Conservation (phyloP, 2,888 invertebrate genomes). For the Pseudoips prasinana region DNA sequence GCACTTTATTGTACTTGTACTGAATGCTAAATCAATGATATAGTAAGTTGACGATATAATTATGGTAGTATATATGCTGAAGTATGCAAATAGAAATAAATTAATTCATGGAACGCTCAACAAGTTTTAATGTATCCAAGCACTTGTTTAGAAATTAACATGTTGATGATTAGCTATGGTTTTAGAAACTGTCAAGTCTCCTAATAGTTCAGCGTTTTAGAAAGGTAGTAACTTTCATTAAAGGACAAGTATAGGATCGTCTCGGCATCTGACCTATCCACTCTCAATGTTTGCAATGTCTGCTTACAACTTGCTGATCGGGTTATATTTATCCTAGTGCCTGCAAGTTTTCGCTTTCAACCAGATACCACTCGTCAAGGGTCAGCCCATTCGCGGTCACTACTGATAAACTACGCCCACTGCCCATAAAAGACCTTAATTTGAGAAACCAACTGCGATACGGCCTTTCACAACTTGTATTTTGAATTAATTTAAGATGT, state of each 20-base stretch:
- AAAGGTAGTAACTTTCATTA: constrained; percentile 21
- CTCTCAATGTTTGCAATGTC: constrained; percentile 20
- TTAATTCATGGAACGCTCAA: not conserved
- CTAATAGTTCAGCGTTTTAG: constrained; percentile 27
- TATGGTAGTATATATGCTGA: too few species aligned
- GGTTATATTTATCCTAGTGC: constrained; percentile 31
- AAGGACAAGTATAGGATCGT: constrained; percentile 14
- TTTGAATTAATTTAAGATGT: constrained; percentile 19
- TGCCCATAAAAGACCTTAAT: constrained; percentile 21
- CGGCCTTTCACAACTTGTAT: constrained; percentile 24
- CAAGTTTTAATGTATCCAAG: constrained; percentile 11
- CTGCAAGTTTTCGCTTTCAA: constrained; percentile 42
- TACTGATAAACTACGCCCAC: constrained; percentile 16
- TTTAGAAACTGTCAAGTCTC: constrained; percentile 23
- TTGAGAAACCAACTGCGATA: constrained; percentile 12
- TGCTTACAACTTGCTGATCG: constrained; percentile 25
- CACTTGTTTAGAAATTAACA: constrained; percentile 30
- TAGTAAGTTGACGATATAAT: too few species aligned
- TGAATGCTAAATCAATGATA: too few species aligned
- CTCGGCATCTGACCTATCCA: constrained; percentile 24
- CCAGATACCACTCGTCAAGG: constrained; percentile 18
- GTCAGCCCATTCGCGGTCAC: constrained; percentile 25
- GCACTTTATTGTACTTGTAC: too few species aligned
- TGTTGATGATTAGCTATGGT: constrained; percentile 18
- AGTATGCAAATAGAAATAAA: too few species aligned